Conservation (phyloP, 2,888 invertebrate genomes). For the Agriopis leucophaearia region DNA sequence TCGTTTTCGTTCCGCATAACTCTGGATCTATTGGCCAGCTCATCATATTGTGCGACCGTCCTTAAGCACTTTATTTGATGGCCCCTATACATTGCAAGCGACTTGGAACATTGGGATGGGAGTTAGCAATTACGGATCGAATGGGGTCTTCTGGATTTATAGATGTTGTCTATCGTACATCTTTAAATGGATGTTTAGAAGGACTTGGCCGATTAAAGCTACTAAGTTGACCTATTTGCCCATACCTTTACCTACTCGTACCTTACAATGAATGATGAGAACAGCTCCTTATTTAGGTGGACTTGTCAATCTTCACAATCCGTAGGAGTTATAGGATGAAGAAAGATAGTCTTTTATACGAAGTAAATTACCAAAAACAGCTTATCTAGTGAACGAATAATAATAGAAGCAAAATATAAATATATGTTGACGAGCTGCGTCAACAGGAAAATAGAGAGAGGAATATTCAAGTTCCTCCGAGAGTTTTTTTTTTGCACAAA, state of each 20-base stretch:
- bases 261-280: neutral
- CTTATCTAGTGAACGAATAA: slow-evolving; percentile 23
- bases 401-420: slow-evolving; percentile 16
- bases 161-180: slow-evolving; percentile 4
- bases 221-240: no score
- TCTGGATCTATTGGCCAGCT: slow-evolving; percentile 33
- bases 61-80: slow-evolving; percentile 63
- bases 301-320: no score
- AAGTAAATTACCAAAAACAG: no score
- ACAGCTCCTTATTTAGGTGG: neutral
- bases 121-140: slow-evolving; percentile 33
- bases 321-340: no score
- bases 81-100: slow-evolving; percentile 30
- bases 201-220: neutral
- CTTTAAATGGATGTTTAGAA: slow-evolving; percentile 9
- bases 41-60: slow-evolving; percentile 49
- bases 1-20: slow-evolving; percentile 32
- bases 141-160: slow-evolving; percentile 26
- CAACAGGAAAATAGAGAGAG: slow-evolving; percentile 32
- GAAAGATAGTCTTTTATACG: no score
- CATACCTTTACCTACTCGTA: no score
- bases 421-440: slow-evolving; percentile 23
- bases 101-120: slow-evolving; percentile 29
- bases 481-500: slow-evolving; percentile 15
- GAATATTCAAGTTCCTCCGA: slow-evolving; percentile 20